A percentile compares a stretch with the other conserved stretches of the same genome.
These are phyloP conservation scores for Hyaena hyaena DNA, from an alignment of 2,113 vertebrate species.

Conservation along the genomic window DNA sequence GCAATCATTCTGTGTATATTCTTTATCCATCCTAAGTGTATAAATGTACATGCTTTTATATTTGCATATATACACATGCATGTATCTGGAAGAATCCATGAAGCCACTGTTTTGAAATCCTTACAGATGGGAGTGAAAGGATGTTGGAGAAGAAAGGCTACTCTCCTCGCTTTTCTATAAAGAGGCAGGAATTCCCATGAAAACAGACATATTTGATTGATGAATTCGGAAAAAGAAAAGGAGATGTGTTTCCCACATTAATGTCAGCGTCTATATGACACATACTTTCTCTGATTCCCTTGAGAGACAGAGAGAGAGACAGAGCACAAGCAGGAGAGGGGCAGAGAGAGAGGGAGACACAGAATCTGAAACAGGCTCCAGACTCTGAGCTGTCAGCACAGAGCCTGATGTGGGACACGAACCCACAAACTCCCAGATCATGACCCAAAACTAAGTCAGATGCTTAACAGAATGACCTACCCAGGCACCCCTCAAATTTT, in stretches of 20 bases:
- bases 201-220: background rate
- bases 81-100: background rate
- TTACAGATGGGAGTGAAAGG: background rate
- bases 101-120: background rate
- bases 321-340: too few relatives aligned
- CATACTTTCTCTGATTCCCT: background rate
- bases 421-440: too few relatives aligned
- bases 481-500: background rate
- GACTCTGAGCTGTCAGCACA: too few relatives aligned
- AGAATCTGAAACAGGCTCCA: too few relatives aligned
- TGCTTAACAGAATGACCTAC: too few relatives aligned
- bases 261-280: background rate
- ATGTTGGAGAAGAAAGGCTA: background rate
- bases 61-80: background rate
- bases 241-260: background rate
- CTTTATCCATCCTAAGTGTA: background rate
- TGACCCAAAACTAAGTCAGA: too few relatives aligned
- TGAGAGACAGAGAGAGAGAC: too few relatives aligned
- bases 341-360: too few relatives aligned
- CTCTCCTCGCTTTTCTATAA: background rate
- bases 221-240: background rate
- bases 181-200: background rate
- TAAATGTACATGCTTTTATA: background rate
- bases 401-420: too few relatives aligned
- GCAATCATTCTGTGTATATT: background rate